phyloP scores from a whole-genome alignment of 2,113 vertebrate genomes.

The Ammospiza nelsoni region DNA sequence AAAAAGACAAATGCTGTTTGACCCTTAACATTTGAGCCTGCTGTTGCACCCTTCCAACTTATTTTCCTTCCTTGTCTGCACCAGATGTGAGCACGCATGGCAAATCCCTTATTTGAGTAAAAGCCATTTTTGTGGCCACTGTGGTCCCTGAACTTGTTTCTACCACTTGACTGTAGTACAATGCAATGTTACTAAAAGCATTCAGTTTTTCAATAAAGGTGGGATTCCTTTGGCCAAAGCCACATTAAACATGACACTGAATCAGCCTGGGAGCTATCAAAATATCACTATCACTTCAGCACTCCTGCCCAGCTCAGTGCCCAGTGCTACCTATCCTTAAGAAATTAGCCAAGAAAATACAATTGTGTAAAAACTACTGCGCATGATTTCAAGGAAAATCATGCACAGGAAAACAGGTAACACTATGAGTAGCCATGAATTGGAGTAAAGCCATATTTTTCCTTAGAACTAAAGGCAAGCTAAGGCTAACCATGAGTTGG shows the following conservation, averaged over 20 bases:
- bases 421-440: neutral
- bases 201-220: neutral
- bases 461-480: neutral
- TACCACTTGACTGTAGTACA: neutral
- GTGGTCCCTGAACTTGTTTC: neutral
- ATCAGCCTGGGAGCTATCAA: neutral
- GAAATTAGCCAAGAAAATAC: neutral
- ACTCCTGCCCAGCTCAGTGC: neutral
- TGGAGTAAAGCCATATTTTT: slow-evolving; percentile 8
- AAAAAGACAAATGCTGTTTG: neutral
- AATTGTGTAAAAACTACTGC: neutral
- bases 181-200: neutral
- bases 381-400: neutral
- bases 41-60: neutral
- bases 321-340: neutral
- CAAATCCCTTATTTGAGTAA: neutral
- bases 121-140: neutral
- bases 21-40: neutral
- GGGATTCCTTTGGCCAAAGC: neutral
- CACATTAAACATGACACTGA: neutral
- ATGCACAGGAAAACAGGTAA: neutral
- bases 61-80: neutral
- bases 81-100: neutral
- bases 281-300: neutral
- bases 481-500: neutral